phyloP scores from a whole-genome alignment of 2,113 vertebrate species.

The Spheniscus mendiculus region DNA sequence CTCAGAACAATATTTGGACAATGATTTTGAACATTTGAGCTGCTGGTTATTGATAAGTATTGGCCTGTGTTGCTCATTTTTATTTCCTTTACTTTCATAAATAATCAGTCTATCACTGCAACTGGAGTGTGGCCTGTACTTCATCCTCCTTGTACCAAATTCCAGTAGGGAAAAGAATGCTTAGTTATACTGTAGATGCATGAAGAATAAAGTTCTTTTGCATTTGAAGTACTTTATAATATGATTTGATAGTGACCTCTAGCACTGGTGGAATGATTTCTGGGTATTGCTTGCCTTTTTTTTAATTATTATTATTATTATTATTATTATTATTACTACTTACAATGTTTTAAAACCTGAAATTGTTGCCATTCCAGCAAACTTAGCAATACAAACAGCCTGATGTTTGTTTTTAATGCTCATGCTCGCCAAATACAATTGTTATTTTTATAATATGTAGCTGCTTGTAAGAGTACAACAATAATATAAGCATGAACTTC shows the following conservation, averaged over 20 bases:
- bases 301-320: background rate
- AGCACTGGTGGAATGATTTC: background rate
- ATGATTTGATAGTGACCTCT: background rate
- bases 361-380: background rate
- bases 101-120: background rate
- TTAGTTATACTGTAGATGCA: background rate
- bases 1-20: background rate
- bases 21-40: background rate
- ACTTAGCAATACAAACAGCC: background rate
- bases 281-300: background rate
- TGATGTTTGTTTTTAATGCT: background rate
- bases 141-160: background rate
- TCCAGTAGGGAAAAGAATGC: background rate
- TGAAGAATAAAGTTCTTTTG: background rate
- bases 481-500: background rate
- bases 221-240: background rate
- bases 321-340: background rate
- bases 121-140: background rate
- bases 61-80: background rate
- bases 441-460: background rate
- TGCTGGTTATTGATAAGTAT: background rate
- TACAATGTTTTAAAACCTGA: background rate
- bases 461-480: background rate
- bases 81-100: background rate
- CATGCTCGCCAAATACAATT: accelerated